These are phyloP conservation scores for Gymnoscopelus braueri DNA, from an alignment of 2,797 vertebrate species.

Conservation along the genomic window DNA sequence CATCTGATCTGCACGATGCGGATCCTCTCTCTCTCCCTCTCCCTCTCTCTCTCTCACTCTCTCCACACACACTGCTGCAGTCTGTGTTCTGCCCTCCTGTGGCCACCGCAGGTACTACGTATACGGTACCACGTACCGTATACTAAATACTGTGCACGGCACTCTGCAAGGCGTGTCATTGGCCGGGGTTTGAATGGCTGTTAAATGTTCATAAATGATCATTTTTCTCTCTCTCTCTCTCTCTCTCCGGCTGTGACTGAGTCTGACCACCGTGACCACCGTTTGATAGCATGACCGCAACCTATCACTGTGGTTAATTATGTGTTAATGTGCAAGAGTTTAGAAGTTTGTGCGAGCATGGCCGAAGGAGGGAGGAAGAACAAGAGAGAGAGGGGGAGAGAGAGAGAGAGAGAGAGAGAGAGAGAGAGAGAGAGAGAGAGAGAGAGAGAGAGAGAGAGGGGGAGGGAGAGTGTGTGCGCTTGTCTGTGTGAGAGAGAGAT, in stretches of 20 bases:
- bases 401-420: background rate
- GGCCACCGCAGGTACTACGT: slow-evolving; percentile 55
- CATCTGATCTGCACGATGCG: slow-evolving; percentile 78
- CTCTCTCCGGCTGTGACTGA: slow-evolving; percentile 39
- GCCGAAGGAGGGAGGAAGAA: no score
- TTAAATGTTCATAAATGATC: slow-evolving; percentile 35
- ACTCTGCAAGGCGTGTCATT: background rate
- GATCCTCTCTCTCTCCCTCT: slow-evolving; percentile 62
- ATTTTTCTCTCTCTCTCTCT: slow-evolving; percentile 39
- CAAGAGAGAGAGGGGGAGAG: background rate
- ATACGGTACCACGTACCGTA: background rate
- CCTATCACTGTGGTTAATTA: slow-evolving; percentile 24
- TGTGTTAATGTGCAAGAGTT: no score
- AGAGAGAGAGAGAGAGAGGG: background rate
- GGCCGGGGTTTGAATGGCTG: no score
- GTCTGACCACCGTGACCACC: slow-evolving; percentile 26
- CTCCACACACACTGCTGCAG: slow-evolving; percentile 68
- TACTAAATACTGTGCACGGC: no score
- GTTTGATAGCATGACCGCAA: slow-evolving; percentile 37
- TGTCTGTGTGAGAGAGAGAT: slow-evolving; percentile 2
- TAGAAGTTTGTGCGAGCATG: no score
- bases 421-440: slow-evolving; percentile 17
- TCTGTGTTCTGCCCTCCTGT: slow-evolving; percentile 59
- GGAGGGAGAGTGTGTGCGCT: background rate
- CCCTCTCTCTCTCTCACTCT: slow-evolving; percentile 52